Conservation (phyloP, 2,888 invertebrate genomes). For the Pterobdella sp. region DNA sequence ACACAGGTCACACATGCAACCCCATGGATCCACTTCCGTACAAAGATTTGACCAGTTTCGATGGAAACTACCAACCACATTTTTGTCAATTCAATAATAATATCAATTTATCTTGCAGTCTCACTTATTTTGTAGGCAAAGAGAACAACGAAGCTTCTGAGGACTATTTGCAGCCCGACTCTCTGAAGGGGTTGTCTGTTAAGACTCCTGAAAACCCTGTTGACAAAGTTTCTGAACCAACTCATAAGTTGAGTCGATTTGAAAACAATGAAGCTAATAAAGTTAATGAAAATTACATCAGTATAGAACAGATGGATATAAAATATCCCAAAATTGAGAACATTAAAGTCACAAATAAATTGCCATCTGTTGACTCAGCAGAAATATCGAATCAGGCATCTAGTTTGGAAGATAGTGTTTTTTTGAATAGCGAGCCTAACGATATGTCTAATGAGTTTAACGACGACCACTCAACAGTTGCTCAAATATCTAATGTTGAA, state of each 20-base stretch:
- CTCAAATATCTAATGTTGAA: not conserved
- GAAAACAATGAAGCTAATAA: too few species aligned
- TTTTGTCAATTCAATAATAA: not conserved
- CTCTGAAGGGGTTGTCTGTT: too few species aligned
- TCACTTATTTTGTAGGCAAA: too few species aligned
- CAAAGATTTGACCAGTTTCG: constrained; percentile 33
- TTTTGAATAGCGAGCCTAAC: not conserved
- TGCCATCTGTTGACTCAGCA: not conserved
- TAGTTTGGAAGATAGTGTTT: constrained; percentile 2
- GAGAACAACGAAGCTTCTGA: too few species aligned
- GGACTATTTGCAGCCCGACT: not conserved
- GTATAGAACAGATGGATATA: not conserved
- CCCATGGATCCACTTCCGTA: constrained; percentile 33
- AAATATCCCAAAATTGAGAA: not conserved
- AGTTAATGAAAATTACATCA: not conserved
- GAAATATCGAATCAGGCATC: not conserved
- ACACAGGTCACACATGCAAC: constrained; percentile 16
- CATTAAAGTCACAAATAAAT: not conserved
- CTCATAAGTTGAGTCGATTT: too few species aligned
- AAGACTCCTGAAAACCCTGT: too few species aligned
- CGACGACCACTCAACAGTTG: not conserved
- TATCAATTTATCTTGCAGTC: not conserved
- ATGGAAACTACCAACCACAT: constrained; percentile 28
- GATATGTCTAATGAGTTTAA: not conserved
- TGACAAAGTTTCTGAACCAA: too few species aligned